These are phyloP conservation scores for Avahi laniger DNA, from an alignment of 2,797 vertebrate genomes.

Conservation along the genomic window DNA sequence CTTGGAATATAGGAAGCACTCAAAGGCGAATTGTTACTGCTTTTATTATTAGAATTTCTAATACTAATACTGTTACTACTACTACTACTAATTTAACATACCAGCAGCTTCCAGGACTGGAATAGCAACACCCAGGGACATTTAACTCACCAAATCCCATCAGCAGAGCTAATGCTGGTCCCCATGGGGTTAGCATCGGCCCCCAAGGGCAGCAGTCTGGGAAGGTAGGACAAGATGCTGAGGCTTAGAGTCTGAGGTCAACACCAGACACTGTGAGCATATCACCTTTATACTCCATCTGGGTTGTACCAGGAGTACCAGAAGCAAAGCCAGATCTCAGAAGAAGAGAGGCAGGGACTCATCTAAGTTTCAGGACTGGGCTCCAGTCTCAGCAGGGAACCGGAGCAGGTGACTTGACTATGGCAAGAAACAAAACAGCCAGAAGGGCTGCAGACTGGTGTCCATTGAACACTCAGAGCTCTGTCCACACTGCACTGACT, in stretches of 20 bases:
- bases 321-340: neutral
- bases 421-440: neutral
- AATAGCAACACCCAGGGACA: neutral
- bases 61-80: neutral
- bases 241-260: neutral
- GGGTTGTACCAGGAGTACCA: neutral
- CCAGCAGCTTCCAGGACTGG: neutral
- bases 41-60: neutral
- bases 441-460: neutral
- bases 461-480: neutral
- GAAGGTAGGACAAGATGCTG: neutral
- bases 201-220: neutral
- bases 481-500: neutral
- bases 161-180: neutral
- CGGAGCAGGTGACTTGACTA: too few species aligned
- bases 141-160: neutral
- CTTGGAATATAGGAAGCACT: neutral
- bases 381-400: neutral
- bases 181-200: neutral
- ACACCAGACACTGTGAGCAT: neutral
- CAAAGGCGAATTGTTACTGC: neutral
- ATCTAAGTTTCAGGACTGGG: neutral
- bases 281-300: neutral
- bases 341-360: neutral
- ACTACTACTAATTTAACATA: neutral